Base-by-base conservation (phyloP, 2,113 vertebrate species). In the Gavialis gangeticus region DNA sequence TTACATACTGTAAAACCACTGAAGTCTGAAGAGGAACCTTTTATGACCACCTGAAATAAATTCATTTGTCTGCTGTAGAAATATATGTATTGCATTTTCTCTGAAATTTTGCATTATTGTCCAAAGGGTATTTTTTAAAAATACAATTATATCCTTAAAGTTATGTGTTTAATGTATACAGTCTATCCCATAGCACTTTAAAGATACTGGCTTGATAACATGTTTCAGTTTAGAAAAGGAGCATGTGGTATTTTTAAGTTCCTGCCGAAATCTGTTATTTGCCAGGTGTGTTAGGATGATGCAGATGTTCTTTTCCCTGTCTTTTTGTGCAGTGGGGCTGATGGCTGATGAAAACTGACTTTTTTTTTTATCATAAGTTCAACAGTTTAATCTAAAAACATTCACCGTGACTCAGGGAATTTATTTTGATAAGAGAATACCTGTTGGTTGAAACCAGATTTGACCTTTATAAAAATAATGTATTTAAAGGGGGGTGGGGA, bases 271-370 rank as follows among this genome's bases (percentile, higher is more conserved):
- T 87, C 88, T 66, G 17, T 69, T 81, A 75, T 27, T 46, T 46
- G 34, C 5, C 1, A 54, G 4, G 15, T 4, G 54, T 62, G 64
- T 63, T 6, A 14, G 58, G 60, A 60, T 46, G 46, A 46, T 85
- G 78, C 75, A 95, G 71, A 82, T 66, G 37, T 77, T 79, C 85
- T 81, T 94, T 85, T 37, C 79, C 30, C 34, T 75, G 59, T 75
- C 75, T 89, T 30, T 89, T 54, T 85, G 56, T 58, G 12, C 71
- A 60, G 28, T 84, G 37, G 12, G 93, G 66, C 46, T 96, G 85
- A 95, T 95, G 81, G 82, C 7, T 92, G 82, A 93, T 96, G 92
- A 91, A 87, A 96, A 95, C 77, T 95, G 96, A 96, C 91, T 87
- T 89, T 96, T 87, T 89, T 96, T 95, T 93, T 92, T 92, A 94